Evolutionary conservation across 2,113 vertebrate species (phyloP).

Genomic region (Sinocyclocheilus maitianheensis): DNA sequence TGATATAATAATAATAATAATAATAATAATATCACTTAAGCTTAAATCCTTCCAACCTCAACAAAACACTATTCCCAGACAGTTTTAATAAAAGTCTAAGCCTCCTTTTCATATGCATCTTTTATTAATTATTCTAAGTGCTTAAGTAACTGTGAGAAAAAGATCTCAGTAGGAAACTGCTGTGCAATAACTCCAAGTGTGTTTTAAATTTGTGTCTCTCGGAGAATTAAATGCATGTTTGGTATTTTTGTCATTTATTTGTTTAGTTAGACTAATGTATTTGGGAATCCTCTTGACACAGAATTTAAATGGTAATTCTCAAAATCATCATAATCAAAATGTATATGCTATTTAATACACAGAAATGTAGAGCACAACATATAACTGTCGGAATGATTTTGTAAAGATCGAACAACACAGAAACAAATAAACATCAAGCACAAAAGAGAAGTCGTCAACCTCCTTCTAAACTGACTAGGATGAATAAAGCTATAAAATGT

Average conservation of each 20-base stretch:
- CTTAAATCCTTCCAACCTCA: not conserved
- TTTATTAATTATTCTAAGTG: not conserved
- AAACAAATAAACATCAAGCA: not conserved
- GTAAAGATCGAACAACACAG: not conserved
- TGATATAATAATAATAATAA: not conserved
- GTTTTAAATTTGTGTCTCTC: constrained; percentile 16
- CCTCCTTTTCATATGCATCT: not conserved
- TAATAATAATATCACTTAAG: too few species aligned
- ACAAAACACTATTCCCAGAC: not conserved
- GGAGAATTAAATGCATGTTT: constrained; percentile 7
- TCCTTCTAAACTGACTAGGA: not conserved
- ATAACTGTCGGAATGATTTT: not conserved
- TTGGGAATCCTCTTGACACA: not conserved
- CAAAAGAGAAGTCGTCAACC: not conserved
- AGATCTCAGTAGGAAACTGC: not conserved
- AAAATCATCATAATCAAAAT: constrained; percentile 1
- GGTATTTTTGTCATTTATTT: not conserved
- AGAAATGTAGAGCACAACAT: not conserved
- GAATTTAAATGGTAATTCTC: not conserved
- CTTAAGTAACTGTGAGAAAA: not conserved
- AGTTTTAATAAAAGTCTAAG: not conserved
- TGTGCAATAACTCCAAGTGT: constrained; percentile 22
- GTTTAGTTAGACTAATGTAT: constrained; percentile 7
- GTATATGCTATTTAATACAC: not conserved
- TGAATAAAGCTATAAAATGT: not conserved